Evolutionary conservation across 2,888 invertebrate species (phyloP).

Genomic region (Heliconius aoede): DNA sequence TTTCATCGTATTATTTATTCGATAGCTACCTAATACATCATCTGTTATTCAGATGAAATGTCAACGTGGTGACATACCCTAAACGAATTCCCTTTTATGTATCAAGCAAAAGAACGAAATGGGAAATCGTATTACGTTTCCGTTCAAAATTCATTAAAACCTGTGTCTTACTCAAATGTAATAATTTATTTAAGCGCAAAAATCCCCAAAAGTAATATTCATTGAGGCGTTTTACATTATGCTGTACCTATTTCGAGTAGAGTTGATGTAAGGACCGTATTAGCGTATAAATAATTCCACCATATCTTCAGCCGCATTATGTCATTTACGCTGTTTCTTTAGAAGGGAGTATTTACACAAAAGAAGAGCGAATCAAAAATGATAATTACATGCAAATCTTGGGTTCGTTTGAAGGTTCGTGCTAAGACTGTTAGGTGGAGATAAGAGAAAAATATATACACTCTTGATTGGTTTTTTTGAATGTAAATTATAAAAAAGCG

Average conservation of each 20-base stretch:
- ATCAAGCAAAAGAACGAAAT: slow-evolving; percentile 59
- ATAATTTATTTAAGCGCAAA: slow-evolving; percentile 82
- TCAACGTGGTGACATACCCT: slow-evolving; percentile 60
- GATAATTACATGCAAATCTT: slow-evolving; percentile 83
- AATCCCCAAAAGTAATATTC: slow-evolving; percentile 81
- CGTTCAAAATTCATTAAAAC: slow-evolving; percentile 80
- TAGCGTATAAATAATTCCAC: slow-evolving; percentile 82
- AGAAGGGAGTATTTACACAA: slow-evolving; percentile 80
- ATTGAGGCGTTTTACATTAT: slow-evolving; percentile 76
- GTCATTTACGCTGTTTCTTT: slow-evolving; percentile 82
- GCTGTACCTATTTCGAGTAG: slow-evolving; percentile 55
- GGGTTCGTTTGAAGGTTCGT: slow-evolving; percentile 66
- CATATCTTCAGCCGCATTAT: slow-evolving; percentile 80
- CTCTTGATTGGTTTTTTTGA: slow-evolving; percentile 40
- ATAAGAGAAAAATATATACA: slow-evolving; percentile 45
- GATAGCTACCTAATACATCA: slow-evolving; percentile 30
- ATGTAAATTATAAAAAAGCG: slow-evolving; percentile 14
- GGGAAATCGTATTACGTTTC: slow-evolving; percentile 67
- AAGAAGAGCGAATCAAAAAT: slow-evolving; percentile 84
- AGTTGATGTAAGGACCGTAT: slow-evolving; percentile 64
- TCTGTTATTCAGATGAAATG: slow-evolving; percentile 51
- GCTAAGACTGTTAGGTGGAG: slow-evolving; percentile 50
- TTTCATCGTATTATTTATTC: slow-evolving; percentile 20
- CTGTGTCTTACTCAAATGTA: slow-evolving; percentile 75
- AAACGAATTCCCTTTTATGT: slow-evolving; percentile 43